Percentiles rank a stretch among this genome's conserved stretches.
Conservation (phyloP, 2,888 invertebrate genomes). For the Cylloceria caligata region DNA sequence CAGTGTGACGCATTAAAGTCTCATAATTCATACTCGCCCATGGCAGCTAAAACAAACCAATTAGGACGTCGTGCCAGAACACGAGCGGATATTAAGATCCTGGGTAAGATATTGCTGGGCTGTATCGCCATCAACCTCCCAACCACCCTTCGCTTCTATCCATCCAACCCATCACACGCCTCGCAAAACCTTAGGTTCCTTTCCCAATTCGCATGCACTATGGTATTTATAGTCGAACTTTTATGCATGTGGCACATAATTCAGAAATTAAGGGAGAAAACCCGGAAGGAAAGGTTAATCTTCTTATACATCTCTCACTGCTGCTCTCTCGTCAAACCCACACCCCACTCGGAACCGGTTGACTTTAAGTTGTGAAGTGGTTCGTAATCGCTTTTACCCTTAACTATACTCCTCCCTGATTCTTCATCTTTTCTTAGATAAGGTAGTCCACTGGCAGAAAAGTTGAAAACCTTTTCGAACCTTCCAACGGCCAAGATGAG, state of each 20-base stretch:
- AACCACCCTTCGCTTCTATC: constrained; percentile 13
- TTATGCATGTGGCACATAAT: constrained; percentile 4
- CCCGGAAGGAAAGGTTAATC: constrained; percentile 7
- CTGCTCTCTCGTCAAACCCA: constrained; percentile 8
- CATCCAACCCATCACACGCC: constrained; percentile 5
- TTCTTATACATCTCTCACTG: neutral
- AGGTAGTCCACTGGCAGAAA: constrained; percentile 34
- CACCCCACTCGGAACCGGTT: neutral
- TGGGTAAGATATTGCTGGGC: constrained; percentile 48
- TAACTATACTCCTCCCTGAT: neutral
- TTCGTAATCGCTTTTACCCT: constrained; percentile 51
- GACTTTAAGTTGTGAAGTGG: constrained; percentile 56
- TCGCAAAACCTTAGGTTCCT: constrained; percentile 8
- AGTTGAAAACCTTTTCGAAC: constrained; percentile 31
- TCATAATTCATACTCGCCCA: constrained; percentile 42
- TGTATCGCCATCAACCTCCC: constrained; percentile 25
- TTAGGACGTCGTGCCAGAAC: constrained; percentile 50
- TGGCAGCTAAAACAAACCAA: constrained; percentile 64
- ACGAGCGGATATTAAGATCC: constrained; percentile 65
- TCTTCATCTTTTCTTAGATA: constrained; percentile 23
- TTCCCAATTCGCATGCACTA: constrained; percentile 7
- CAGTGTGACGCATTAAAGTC: constrained; percentile 47
- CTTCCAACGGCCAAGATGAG: neutral
- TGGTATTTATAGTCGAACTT: neutral
- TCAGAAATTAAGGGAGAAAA: neutral